Base-by-base conservation (phyloP, 2,888 invertebrate genomes). In the Diabrotica balteata region DNA sequence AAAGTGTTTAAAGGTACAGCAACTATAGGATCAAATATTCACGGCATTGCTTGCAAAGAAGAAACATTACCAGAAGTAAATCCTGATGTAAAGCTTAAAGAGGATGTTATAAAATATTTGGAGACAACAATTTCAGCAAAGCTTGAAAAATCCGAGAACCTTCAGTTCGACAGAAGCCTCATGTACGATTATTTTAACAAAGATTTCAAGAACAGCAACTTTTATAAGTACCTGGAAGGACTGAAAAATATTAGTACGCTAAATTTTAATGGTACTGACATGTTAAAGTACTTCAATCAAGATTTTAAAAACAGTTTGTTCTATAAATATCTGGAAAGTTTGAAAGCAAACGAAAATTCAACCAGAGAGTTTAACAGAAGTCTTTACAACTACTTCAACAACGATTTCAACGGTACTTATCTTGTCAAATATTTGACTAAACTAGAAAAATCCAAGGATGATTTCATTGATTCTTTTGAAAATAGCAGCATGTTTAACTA, bases 181-280 rank as follows among this genome's bases (percentile, higher is more conserved):
- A 68, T 64, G 64, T 63, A 64, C 17, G 32, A 67, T n/a, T 69
- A 69, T 52, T 69, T 69, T 50, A 66, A 69, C 51, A 53, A 59
- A 42, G 66, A 66, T 54, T 69, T 69, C 11, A 55, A 59, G 53
- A 59, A 59, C 9, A 65, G 62, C 51, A 68, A 65, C 52, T 69
- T 69, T 54, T 69, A 69, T 66, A 66, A 69, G 59, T 63, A 65
- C 49, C 42, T 65, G 54, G 58, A 63, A 49, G 55, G 53, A 22
- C 52, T 68, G 45, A 55, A 59, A 57, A 59, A 60, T 17, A 47
- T 44, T 10, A 61, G 52, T 45, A 11, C 45, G 32, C 45, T 42
- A 7, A 66, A 59, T 7, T 49, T 68, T 9, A 59, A 65, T 46
- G 59, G 62, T 5, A 58, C 58, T 4, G 50, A 63, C 42, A 42